Conservation (phyloP, 2,797 vertebrate genomes). For the Hephaestus fuliginosus region DNA sequence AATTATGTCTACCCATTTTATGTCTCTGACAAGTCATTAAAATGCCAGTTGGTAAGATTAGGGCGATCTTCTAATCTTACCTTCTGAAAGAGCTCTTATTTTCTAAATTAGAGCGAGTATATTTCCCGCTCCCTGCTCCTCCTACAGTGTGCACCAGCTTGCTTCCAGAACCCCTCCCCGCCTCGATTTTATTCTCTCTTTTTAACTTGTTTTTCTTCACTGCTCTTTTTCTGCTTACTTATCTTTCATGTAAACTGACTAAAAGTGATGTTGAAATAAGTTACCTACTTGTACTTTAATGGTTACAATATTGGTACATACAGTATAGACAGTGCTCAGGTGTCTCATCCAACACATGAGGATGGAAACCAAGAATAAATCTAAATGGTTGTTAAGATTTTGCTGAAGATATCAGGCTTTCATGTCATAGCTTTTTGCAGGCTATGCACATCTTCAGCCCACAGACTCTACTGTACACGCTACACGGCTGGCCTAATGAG, state of each 20-base stretch:
- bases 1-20: not conserved
- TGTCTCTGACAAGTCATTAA: conserved; percentile 3
- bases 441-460: conserved; percentile 64
- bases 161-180: too few relatives aligned
- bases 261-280: too few relatives aligned
- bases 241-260: too few relatives aligned
- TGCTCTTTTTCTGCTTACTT: too few relatives aligned
- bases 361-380: conserved; percentile 39
- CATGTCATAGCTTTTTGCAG: conserved; percentile 66
- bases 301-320: not conserved
- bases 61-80: too few relatives aligned
- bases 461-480: conserved; percentile 67
- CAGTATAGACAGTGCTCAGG: not conserved
- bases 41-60: too few relatives aligned
- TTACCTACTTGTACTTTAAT: not conserved
- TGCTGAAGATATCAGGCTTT: conserved; percentile 69
- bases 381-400: conserved; percentile 55
- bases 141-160: too few relatives aligned
- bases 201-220: too few relatives aligned
- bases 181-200: too few relatives aligned
- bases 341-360: conserved; percentile 15
- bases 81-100: too few relatives aligned
- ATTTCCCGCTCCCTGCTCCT: too few relatives aligned
- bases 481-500: conserved; percentile 78
- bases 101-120: too few relatives aligned